Base-by-base conservation (phyloP, 2,888 invertebrate genomes). In the Phyllotreta cruciferae region DNA sequence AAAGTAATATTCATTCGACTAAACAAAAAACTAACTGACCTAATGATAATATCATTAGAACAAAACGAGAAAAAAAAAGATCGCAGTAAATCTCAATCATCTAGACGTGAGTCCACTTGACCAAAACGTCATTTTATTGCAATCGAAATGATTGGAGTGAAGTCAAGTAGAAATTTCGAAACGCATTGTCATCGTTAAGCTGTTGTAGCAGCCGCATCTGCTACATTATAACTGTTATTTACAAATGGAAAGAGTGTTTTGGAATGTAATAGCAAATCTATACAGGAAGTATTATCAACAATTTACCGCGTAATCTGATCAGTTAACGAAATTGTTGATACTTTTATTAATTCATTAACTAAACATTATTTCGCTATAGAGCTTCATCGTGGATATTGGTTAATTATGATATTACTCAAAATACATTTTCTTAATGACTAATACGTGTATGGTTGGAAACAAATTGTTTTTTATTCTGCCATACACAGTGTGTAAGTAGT, bases 61-160 rank as follows among this genome's bases (percentile, higher is more conserved):
- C 24, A 24, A 24, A 24, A 24, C 24, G 4, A 24, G n/a, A 24
- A 24, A 24, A 24, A 24, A 24, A 47, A 44, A 44, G 10, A 44
- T 44, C 14, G 10, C 14, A 10, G 6, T 14, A 24, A 47, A 47
- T 47, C 47, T 47, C 14, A 47, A 47, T 47, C 47, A 47, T 24
- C 47, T 24, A 47, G 47, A 47, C 47, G 47, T 47, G 47, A 47
- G 47, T 6, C 47, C 34, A 47, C 24, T 47, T 47, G 47, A 47
- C 24, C 47, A 47, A 47, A 47, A 47, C 47, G 47, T 47, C 47
- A 47, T 47, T 47, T 47, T 47, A 47, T 47, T 47, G 14, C 47
- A 47, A 47, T 47, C 10, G 47, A 47, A 47, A 47, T 47, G 47
- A 47, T 8, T 47, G 8, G n/a, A 47, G 47, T 47, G 47, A 14